Evolutionary conservation across 2,797 vertebrate genomes (phyloP).

Genomic region (Heteromormyrus szaboi): DNA sequence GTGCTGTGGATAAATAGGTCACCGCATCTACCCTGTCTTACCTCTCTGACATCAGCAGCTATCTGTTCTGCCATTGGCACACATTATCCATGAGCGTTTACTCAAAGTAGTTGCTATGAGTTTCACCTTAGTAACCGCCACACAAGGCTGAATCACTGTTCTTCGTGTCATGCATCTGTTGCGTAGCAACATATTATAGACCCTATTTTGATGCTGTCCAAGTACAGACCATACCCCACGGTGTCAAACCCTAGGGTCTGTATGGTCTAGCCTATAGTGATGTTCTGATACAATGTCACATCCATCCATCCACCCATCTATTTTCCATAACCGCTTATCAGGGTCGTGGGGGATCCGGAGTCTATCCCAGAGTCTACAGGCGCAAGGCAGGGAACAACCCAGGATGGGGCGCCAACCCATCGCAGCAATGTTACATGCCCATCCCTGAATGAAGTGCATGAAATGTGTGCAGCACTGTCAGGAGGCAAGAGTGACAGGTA

Average conservation of each 20-base stretch:
- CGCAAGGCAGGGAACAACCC: not conserved
- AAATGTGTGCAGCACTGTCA: not conserved
- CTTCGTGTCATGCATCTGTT: not conserved
- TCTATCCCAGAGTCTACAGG: not conserved
- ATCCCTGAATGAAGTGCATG: not conserved
- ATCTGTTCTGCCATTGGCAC: not conserved
- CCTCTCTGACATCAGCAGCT: not conserved
- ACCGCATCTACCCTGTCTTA: not conserved
- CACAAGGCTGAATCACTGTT: not conserved
- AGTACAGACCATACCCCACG: not conserved
- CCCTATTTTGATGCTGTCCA: conserved; percentile 4
- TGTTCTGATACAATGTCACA: not conserved
- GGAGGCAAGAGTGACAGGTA: conserved; percentile 9
- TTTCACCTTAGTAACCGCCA: not conserved
- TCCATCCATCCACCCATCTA: not conserved
- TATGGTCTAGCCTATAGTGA: not conserved
- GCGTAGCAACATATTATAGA: not conserved
- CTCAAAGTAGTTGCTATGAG: not conserved
- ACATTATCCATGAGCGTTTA: not conserved
- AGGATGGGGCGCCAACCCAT: not conserved
- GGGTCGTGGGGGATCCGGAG: not conserved
- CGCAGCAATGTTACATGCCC: not conserved
- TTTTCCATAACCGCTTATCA: not conserved
- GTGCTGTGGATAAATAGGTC: not conserved
- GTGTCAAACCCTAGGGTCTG: not conserved